A percentile compares a stretch with the other conserved stretches of the same genome.
phyloP scores from a whole-genome alignment of 2,113 vertebrate species.

The Rhinopithecus roxellana region DNA sequence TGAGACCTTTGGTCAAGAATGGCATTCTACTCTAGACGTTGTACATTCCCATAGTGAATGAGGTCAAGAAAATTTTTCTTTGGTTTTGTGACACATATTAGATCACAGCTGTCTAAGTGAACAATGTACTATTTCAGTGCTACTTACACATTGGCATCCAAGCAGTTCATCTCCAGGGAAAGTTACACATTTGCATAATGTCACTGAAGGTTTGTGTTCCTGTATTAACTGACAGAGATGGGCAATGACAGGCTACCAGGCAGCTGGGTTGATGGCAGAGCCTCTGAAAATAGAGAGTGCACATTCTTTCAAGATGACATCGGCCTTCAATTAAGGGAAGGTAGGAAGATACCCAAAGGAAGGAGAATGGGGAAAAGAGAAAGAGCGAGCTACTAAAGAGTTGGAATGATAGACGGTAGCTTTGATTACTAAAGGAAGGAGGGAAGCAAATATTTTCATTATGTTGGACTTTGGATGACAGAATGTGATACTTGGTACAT shows the following conservation, averaged over 20 bases:
- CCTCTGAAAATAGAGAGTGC: constrained; percentile 63
- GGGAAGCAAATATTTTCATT: neutral
- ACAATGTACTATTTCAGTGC: constrained; percentile 34
- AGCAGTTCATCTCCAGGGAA: constrained; percentile 67
- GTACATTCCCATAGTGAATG: constrained; percentile 41
- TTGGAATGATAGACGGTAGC: neutral
- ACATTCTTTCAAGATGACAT: constrained; percentile 58
- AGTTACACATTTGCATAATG: constrained; percentile 72
- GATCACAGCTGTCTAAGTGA: constrained; percentile 44
- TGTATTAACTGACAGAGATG: constrained; percentile 64
- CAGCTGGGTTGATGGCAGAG: constrained; percentile 58
- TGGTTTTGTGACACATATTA: constrained; percentile 34
- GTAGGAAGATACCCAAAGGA: neutral
- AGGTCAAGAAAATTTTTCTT: constrained; percentile 21
- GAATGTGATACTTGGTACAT: neutral
- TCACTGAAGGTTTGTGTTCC: constrained; percentile 53
- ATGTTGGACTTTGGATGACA: constrained; percentile 23
- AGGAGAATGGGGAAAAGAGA: neutral
- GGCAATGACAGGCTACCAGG: constrained; percentile 58
- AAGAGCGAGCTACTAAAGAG: neutral
- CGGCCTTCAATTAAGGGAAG: constrained; percentile 57
- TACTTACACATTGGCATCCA: constrained; percentile 49
- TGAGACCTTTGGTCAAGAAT: neutral
- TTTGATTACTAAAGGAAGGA: neutral
- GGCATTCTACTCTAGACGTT: neutral